Evolutionary conservation across 2,113 vertebrate genomes (phyloP).

Genomic region (Sclerurus mexicanus): DNA sequence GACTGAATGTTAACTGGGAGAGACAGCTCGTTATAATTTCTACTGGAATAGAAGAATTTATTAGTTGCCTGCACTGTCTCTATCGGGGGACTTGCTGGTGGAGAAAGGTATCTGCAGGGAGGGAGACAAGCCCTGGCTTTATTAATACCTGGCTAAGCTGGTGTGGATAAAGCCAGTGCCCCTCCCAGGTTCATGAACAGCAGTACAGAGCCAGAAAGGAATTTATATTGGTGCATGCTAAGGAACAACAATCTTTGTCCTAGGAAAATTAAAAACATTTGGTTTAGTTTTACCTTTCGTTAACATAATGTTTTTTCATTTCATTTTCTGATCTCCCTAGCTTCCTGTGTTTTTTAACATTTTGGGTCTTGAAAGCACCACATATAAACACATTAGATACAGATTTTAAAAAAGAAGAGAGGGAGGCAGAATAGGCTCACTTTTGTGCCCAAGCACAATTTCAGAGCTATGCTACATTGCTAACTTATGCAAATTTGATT

Average conservation of each 20-base stretch:
- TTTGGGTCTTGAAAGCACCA: not conserved
- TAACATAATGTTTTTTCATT: not conserved
- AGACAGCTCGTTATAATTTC: not conserved
- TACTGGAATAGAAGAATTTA: not conserved
- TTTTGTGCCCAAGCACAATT: not conserved
- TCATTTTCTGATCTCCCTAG: not conserved
- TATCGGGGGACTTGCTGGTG: not conserved
- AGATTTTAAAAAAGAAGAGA: not conserved
- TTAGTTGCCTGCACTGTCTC: not conserved
- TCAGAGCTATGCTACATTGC: not conserved
- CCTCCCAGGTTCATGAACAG: not conserved
- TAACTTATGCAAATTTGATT: not conserved
- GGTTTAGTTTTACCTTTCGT: not conserved
- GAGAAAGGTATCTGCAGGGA: not conserved
- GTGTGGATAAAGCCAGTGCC: not conserved
- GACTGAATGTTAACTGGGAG: not conserved
- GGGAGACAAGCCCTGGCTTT: not conserved
- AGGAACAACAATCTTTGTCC: not conserved
- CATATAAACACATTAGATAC: not conserved
- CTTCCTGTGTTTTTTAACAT: not conserved
- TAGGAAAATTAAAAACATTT: not conserved
- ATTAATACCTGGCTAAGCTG: not conserved
- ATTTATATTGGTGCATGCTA: not conserved
- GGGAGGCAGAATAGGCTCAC: not conserved
- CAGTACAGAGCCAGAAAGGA: not conserved